A percentile compares a stretch with the other conserved stretches of the same genome.
These are phyloP conservation scores for Proteles cristata DNA, from an alignment of 2,113 vertebrate genomes.

Conservation along the genomic window DNA sequence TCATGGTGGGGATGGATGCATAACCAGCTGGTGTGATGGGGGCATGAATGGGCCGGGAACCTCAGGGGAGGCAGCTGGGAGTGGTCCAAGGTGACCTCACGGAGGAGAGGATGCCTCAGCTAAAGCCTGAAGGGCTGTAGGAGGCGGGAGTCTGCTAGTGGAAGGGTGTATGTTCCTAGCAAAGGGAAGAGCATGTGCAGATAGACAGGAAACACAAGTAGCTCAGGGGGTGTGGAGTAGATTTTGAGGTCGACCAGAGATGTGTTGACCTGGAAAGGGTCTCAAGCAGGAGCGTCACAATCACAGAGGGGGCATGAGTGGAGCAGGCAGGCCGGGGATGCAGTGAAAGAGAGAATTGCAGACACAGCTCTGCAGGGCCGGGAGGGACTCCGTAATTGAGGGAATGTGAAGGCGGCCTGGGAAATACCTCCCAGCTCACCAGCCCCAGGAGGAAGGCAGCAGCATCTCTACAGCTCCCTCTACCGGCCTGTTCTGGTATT, in stretches of 20 bases:
- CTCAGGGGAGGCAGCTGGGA: neutral
- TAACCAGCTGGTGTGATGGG: neutral
- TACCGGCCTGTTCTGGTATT: neutral
- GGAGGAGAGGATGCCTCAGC: neutral
- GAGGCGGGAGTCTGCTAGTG: accelerated
- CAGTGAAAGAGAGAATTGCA: neutral
- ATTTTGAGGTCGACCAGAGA: neutral
- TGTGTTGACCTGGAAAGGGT: neutral
- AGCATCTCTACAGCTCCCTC: neutral
- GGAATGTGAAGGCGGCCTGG: neutral
- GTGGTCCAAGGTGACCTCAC: neutral
- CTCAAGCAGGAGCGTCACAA: neutral
- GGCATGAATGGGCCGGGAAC: neutral
- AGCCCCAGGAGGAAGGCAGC: accelerated
- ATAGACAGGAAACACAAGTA: too few relatives aligned
- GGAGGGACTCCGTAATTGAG: neutral
- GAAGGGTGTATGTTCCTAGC: neutral
- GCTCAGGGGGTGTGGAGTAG: neutral
- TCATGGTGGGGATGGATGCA: neutral
- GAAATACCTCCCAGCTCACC: neutral
- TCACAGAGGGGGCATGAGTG: accelerated
- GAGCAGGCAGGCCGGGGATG: neutral
- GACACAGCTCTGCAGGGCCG: too few relatives aligned
- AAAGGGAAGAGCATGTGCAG: neutral
- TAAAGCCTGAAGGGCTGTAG: neutral